phyloP scores from a whole-genome alignment of 2,888 invertebrate genomes.

The Odontocerum albicorne region DNA sequence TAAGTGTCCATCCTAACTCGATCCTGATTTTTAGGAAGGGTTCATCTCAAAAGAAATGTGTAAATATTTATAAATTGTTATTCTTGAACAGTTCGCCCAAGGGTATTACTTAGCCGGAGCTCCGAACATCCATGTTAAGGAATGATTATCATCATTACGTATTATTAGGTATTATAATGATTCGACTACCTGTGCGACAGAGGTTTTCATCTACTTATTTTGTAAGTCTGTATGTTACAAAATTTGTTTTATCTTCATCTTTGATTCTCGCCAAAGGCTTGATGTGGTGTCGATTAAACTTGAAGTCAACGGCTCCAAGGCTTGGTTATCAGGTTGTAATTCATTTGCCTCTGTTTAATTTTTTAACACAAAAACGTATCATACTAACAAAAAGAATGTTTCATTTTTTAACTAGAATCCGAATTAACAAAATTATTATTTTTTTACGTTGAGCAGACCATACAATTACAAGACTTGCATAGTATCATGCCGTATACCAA shows the following conservation, averaged over 20 bases:
- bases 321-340: too few relatives aligned
- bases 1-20: too few relatives aligned
- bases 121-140: slow-evolving; percentile 24
- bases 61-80: slow-evolving; percentile 31
- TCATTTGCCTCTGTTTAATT: too few relatives aligned
- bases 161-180: slow-evolving; percentile 35
- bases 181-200: slow-evolving; percentile 30
- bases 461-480: too few relatives aligned
- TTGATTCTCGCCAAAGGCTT: slow-evolving; percentile 45
- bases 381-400: too few relatives aligned
- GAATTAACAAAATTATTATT: too few relatives aligned
- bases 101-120: slow-evolving; percentile 19
- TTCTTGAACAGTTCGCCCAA: slow-evolving; percentile 3
- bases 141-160: slow-evolving; percentile 34
- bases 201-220: slow-evolving; percentile 19
- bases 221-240: slow-evolving; percentile 46
- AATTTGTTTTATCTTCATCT: slow-evolving; percentile 48
- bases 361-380: too few relatives aligned
- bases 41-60: slow-evolving; percentile 16
- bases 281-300: slow-evolving; percentile 43
- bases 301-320: too few relatives aligned
- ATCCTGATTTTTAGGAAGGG: too few relatives aligned
- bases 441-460: too few relatives aligned
- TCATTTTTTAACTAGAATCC: too few relatives aligned
- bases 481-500: too few relatives aligned